phyloP scores from a whole-genome alignment of 2,888 invertebrate genomes.

The Apeira syringaria region DNA sequence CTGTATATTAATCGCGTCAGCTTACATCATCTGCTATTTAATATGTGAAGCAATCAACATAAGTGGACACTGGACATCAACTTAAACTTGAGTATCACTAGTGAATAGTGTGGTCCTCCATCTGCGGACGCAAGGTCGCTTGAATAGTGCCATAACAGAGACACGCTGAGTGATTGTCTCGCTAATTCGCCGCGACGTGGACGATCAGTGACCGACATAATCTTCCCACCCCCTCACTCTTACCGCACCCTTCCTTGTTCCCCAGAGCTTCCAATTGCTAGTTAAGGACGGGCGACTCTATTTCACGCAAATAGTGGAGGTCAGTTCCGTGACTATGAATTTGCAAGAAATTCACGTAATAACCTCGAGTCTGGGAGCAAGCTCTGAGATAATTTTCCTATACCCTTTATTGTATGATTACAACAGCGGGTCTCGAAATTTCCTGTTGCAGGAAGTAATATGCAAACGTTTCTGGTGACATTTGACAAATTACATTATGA shows the following conservation, averaged over 20 bases:
- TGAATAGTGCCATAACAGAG: conserved; percentile 44
- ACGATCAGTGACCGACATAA: conserved; percentile 43
- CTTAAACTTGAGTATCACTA: conserved; percentile 52
- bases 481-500: conserved; percentile 71
- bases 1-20: too few species aligned
- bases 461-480: conserved; percentile 38
- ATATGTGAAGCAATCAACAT: conserved; percentile 32
- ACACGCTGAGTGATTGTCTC: conserved; percentile 71
- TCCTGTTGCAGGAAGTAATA: conserved; percentile 11
- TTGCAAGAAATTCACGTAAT: conserved; percentile 19
- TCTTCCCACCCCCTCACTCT: conserved; percentile 18
- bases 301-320: conserved; percentile 34
- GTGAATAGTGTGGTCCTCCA: conserved; percentile 59
- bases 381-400: conserved; percentile 8
- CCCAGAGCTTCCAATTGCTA: conserved; percentile 31
- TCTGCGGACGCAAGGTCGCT: conserved; percentile 58
- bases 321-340: conserved; percentile 26
- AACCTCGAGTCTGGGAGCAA: conserved; percentile 15
- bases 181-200: conserved; percentile 61
- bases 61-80: conserved; percentile 45
- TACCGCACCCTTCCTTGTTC: conserved; percentile 21
- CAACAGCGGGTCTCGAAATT: conserved; percentile 12
- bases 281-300: conserved; percentile 34
- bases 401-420: conserved; percentile 12
- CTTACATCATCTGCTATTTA: too few species aligned